A percentile compares a stretch with the other conserved stretches of the same genome.
phyloP scores from a whole-genome alignment of 1,140 invertebrate genomes.

The Drosophila quadrilineata region DNA sequence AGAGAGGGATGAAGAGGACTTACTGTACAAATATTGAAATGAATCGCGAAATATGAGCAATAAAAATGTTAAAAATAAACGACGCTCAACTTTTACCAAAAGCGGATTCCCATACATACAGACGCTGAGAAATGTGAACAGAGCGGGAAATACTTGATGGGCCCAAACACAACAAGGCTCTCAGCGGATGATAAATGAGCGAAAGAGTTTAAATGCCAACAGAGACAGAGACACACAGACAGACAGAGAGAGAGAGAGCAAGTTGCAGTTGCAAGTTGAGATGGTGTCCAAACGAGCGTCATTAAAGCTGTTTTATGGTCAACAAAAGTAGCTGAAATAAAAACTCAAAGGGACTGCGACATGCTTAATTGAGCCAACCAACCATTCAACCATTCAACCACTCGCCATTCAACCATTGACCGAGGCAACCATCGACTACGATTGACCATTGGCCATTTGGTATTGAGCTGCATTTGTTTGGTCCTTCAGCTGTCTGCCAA shows the following conservation, averaged over 20 bases:
- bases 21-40: conserved; percentile 67
- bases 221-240: neutral
- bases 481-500: neutral
- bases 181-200: conserved; percentile 74
- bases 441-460: too few species aligned
- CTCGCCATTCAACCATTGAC: neutral
- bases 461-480: neutral
- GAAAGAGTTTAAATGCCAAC: conserved; percentile 69
- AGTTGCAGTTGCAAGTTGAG: too few species aligned
- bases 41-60: conserved; percentile 69
- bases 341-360: conserved; percentile 15
- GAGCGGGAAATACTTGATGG: conserved; percentile 44
- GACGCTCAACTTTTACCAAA: conserved; percentile 50
- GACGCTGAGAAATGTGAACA: conserved; percentile 5
- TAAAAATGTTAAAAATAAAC: conserved; percentile 70
- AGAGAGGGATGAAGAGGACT: neutral
- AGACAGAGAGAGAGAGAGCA: neutral
- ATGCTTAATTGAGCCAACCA: conserved; percentile 43
- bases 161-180: conserved; percentile 47
- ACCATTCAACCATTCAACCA: neutral
- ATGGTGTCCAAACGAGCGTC: conserved; percentile 66
- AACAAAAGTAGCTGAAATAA: conserved; percentile 35
- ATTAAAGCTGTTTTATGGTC: conserved; percentile 73
- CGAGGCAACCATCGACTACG: too few species aligned
- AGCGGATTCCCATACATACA: conserved; percentile 13